Evolutionary conservation across 1,140 invertebrate species (phyloP), one percentile per base, ranked within the genome.

Genomic region (Galendromus occidentalis): DNA sequence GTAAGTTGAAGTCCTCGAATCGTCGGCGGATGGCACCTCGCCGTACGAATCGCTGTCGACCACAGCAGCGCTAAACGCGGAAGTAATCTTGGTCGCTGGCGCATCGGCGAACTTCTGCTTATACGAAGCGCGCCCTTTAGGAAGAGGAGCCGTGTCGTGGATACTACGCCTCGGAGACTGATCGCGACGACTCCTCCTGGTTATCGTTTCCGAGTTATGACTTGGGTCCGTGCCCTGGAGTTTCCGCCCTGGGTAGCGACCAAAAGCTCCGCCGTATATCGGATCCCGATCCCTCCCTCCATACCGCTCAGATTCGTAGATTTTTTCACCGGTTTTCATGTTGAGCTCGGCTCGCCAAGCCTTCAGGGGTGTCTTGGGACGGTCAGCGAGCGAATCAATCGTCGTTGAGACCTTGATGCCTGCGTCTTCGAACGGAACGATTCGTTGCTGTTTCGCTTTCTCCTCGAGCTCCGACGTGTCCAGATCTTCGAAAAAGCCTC

Each of bases 401-500:
- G 51, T 59, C 22, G 51, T 18, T 5, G 25, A 17, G 2, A 25
- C 51, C 5, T 33, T 25, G 14, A 59, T 59, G 22, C 33, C 25
- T 2, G 51, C 14, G 22, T 59, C 51, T 2, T 59, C 51, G 9
- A 59, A 59, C 17, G 51, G 51, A 18, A 59, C 25, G 22, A 17
- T 59, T 59, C 51, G 14, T 22, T 59, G 51, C 22, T 18, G 51
- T 59, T 59, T 59, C 6, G 51, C 51, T 25, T 59, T 59, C 9
- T 59, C 51, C 33, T 59, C 51, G 22, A 59, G 51, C 25, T 59
- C 51, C 25, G 51, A 59, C 1, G 33, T 33, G 22, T 59, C 51
- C 17, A 59, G 51, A 14, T 59, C 51, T 59, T 59, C 51, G 22
- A 59, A 59, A 9, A 18, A 59, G 51, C 51, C 51, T 33, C 51